Evolutionary conservation across 2,797 vertebrate species (phyloP), one percentile per base, ranked within the genome.

Genomic region (Dermochelys coriacea): DNA sequence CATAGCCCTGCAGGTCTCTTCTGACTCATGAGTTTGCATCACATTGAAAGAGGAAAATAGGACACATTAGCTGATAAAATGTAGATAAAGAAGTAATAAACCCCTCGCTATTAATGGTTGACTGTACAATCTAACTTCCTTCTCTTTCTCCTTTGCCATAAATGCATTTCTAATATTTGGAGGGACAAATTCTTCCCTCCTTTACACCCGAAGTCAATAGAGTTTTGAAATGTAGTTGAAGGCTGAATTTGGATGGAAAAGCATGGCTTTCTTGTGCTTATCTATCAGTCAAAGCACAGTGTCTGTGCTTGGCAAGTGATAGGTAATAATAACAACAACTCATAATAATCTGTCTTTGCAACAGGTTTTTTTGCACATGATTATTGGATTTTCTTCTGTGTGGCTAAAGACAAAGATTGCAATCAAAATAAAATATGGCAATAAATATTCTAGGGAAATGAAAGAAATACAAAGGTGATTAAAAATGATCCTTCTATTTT

Each of bases 41-140:
- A 90, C 96, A 85, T 47, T 86, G 92, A 96, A 96, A 77, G 80
- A 87, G 37, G 82, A 96, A 96, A 94, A 96, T 92, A 96, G 93
- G 86, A 94, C 85, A 52, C 92, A 96, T 80, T 91, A 91, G 16
- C 83, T 95, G 95, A 95, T 97, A 83, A 92, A 95, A 88, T 16
- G 92, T 64, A 87, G 93, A 96, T 94, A 93, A 92, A 85, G 55
- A 57, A 91, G 94, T 77, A 71, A 96, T 89, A 82, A 92, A 89
- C 90, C 91, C 89, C 80, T 51, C 85, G 45, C 54, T 81, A 49
- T 91, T 94, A 94, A 15, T 49, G 84, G 91, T 90, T 78, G 23
- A 31, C n/a, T 52, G 4, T 52, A 80, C 18, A 45, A 45, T 80
- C 16, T 49, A 15, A 47, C 45, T 49, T 74, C 27, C 74, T 77